Conservation (phyloP, 2,888 invertebrate species). For the Andrena minutula region DNA sequence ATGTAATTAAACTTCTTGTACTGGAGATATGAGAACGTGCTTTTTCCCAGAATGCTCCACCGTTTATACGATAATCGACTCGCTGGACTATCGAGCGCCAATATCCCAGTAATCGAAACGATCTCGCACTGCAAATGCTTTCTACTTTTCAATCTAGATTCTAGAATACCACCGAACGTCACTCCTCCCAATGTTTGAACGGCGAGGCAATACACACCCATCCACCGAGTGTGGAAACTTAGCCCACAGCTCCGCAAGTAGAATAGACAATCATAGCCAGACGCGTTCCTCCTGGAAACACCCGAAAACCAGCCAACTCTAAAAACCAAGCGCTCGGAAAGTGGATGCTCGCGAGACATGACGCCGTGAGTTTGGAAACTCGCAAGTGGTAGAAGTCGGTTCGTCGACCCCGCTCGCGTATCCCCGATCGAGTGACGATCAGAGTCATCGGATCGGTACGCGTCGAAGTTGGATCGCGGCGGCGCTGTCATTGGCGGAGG, state of each 20-base stretch:
- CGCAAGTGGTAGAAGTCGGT: not conserved
- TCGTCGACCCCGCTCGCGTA: not conserved
- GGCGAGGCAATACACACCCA: too few relatives aligned
- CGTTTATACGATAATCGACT: not conserved
- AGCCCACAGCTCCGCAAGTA: not conserved
- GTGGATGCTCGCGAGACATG: not conserved
- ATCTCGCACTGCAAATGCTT: too few relatives aligned
- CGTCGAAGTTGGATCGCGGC: constrained; percentile 53
- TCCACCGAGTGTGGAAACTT: not conserved
- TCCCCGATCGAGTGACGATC: constrained; percentile 5
- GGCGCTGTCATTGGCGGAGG: constrained; percentile 71
- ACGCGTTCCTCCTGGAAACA: not conserved
- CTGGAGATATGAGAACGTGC: not conserved
- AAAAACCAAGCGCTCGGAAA: not conserved
- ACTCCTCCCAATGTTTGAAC: too few relatives aligned
- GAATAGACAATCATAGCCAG: not conserved
- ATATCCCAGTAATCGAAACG: too few relatives aligned
- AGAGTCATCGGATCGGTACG: constrained; percentile 20
- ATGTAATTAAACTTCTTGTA: not conserved
- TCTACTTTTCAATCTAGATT: too few relatives aligned
- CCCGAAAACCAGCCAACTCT: not conserved
- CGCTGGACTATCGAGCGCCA: not conserved
- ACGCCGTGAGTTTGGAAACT: not conserved
- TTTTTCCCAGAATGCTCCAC: not conserved
- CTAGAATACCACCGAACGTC: too few relatives aligned